These are phyloP conservation scores for Calliscelio sp. DNA, from an alignment of 2,888 invertebrate genomes.

Conservation along the genomic window DNA sequence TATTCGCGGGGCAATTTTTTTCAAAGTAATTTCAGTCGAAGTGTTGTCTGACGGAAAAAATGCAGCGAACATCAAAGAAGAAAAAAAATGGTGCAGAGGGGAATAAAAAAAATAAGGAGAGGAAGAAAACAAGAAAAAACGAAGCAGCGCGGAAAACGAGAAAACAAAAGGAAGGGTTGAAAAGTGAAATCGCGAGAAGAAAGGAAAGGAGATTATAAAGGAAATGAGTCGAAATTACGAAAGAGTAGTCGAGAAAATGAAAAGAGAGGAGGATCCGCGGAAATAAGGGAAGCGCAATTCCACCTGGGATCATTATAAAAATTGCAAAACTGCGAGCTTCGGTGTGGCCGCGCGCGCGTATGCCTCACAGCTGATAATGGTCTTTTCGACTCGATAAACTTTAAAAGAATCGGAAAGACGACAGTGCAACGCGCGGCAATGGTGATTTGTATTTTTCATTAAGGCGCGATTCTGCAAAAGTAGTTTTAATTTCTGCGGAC, in stretches of 20 bases:
- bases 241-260: conserved; percentile 56
- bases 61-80: conserved; percentile 54
- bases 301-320: conserved; percentile 47
- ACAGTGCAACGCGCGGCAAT: conserved; percentile 24
- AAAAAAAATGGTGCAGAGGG: conserved; percentile 31
- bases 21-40: conserved; percentile 38
- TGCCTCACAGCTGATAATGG: conserved; percentile 54
- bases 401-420: conserved; percentile 48
- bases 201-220: conserved; percentile 65
- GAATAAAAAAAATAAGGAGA: neutral
- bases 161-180: conserved; percentile 44
- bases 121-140: conserved; percentile 29
- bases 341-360: conserved; percentile 30
- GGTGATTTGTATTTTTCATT: conserved; percentile 63
- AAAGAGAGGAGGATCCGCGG: conserved; percentile 50
- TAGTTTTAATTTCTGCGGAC: conserved; percentile 29
- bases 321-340: conserved; percentile 24
- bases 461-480: conserved; percentile 16
- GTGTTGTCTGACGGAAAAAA: conserved; percentile 50
- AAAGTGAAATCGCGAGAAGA: conserved; percentile 56
- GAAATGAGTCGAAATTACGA: conserved; percentile 66
- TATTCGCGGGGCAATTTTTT: conserved; percentile 20
- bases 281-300: conserved; percentile 58
- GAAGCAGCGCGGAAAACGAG: conserved; percentile 46
- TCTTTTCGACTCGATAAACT: conserved; percentile 60